Base-by-base conservation (phyloP, 23 tunicate genomes). In the Halocynthia roretzi region DNA sequence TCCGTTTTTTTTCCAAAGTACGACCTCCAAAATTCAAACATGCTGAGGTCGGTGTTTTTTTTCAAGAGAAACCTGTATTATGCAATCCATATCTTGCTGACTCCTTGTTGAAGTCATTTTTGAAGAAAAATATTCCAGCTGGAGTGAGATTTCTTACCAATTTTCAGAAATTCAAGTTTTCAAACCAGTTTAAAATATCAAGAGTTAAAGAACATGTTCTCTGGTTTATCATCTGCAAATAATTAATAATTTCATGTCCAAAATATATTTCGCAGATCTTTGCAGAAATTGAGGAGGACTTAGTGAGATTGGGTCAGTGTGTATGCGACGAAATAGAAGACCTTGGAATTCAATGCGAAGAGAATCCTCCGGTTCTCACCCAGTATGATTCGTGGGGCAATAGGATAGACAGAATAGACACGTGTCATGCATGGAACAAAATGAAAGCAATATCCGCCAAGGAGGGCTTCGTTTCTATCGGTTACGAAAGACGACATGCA, bases 301-400 rank as follows among this genome's bases (percentile, higher is more conserved):
- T 93, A 55, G 14, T 11, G 22, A 71, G 88, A 22, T 83, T 86
- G 74, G 98, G 98, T 6, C 76, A 87, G 7, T 71, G 75, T 8
- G 56, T 86, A 62, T 72, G 48, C 0, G 56, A 69, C 20, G 82
- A 84, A 53, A 83, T 94, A 53, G 88, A 88, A 51, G 85, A 51
- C 5, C 48, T 70, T 54, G 91, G 91, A 44, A 58, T 71, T 17
- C 54, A 84, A 51, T 88, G 96, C 71, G 99, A 94, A 67, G 6
- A 52, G 40, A 80, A 83, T 52, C 98, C 89, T 11, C 94, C 98
- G 6, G 56, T 78, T 63, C 53, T 93, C 51, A 87, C 83, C 6
- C 89, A 83, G 6, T 93, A 21, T 61, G 89, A 93, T 87, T 94
- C 94, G 18, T 93, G 98, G 98, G 98, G 98, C 5, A 83, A 83